These are phyloP conservation scores for Noturus placidus DNA, from an alignment of 2,113 vertebrate genomes.

Conservation along the genomic window DNA sequence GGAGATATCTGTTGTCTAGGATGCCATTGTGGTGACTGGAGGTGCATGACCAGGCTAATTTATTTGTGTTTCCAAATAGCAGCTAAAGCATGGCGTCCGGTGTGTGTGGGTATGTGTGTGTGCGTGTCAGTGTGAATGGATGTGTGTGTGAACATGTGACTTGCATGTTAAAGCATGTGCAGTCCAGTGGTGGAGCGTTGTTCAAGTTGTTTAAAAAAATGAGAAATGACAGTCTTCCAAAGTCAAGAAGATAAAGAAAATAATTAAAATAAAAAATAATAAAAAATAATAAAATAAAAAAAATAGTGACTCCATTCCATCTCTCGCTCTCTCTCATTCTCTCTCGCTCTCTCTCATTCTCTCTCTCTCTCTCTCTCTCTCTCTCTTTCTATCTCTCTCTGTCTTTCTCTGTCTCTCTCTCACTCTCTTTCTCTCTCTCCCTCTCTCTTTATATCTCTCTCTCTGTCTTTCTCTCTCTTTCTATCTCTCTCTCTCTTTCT, in stretches of 20 bases:
- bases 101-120: constrained; percentile 11
- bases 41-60: constrained; percentile 16
- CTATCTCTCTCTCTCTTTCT: constrained; percentile 29
- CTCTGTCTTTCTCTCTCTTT: constrained; percentile 45
- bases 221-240: constrained; percentile 60
- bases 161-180: constrained; percentile 46
- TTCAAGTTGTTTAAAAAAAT: constrained; percentile 1
- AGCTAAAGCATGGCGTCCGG: constrained; percentile 16
- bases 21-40: constrained; percentile 26
- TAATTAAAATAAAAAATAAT: no score
- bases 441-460: no score
- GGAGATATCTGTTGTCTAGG: not conserved
- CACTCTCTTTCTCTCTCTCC: constrained; percentile 16
- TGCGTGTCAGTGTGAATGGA: constrained; percentile 23
- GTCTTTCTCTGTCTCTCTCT: no score
- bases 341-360: no score
- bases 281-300: constrained; percentile 61
- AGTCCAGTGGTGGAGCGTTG: constrained; percentile 33
- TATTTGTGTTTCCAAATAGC: constrained; percentile 41
- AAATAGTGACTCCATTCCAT: constrained; percentile 62
- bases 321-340: no score
- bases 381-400: constrained; percentile 33
- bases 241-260: constrained; percentile 62
- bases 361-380: constrained; percentile 15
- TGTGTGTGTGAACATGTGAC: constrained; percentile 33